Evolutionary conservation across 2,797 vertebrate genomes (phyloP).

Genomic region (Syngnathus rostellatus): DNA sequence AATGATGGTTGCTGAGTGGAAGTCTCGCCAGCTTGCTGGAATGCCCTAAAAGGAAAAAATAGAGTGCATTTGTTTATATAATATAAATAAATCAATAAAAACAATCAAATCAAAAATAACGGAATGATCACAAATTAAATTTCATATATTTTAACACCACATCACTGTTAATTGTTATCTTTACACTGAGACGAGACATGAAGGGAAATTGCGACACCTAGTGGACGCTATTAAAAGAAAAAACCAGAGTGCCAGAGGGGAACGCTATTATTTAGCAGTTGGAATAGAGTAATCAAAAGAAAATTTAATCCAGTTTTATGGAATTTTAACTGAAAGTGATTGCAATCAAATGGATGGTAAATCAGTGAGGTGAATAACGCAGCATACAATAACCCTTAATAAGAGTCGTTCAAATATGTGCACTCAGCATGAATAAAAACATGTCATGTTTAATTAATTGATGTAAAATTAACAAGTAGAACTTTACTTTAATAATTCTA

Average conservation of each 20-base stretch:
- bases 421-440: not conserved
- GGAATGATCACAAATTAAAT: not conserved
- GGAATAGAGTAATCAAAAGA: not conserved
- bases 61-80: not conserved
- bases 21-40: slow-evolving; percentile 94
- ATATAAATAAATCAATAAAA: not conserved
- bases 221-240: not conserved
- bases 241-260: too few relatives aligned
- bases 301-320: not conserved
- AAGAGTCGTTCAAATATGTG: not conserved
- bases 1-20: slow-evolving; percentile 95
- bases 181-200: not conserved
- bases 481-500: too few relatives aligned
- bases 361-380: not conserved
- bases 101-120: not conserved
- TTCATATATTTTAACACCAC: not conserved
- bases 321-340: not conserved
- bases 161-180: not conserved
- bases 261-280: not conserved
- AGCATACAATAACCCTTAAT: not conserved
- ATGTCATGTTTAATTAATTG: too few relatives aligned
- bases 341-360: not conserved
- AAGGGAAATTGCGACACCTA: not conserved
- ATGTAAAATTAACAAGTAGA: too few relatives aligned
- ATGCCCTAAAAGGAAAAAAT: slow-evolving; percentile 69